Evolutionary conservation across 2,888 invertebrate species (phyloP).

Genomic region (Andricus quercusramuli): DNA sequence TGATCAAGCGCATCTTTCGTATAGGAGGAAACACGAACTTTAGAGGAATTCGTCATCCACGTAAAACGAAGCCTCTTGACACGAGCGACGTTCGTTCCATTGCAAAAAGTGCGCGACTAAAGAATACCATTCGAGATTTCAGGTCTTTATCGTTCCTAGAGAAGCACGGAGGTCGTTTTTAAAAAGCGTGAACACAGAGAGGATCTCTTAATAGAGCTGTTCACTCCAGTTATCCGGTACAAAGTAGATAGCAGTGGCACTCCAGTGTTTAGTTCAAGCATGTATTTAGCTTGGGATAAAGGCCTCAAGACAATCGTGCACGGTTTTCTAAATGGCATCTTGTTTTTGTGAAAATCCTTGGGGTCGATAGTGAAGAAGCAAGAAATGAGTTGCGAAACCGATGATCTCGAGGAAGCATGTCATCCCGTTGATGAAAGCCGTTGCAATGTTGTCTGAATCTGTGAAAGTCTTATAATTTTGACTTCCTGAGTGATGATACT

Average conservation of each 20-base stretch:
- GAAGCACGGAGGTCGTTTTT: constrained; percentile 53
- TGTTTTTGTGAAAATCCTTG: constrained; percentile 19
- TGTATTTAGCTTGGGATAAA: constrained; percentile 43
- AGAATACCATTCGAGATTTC: constrained; percentile 52
- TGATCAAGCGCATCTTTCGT: constrained; percentile 28
- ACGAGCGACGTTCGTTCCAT: constrained; percentile 39
- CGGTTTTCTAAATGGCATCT: constrained; percentile 43
- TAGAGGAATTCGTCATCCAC: constrained; percentile 13
- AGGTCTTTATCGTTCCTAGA: constrained; percentile 63
- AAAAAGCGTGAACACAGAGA: constrained; percentile 71
- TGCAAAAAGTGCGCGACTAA: constrained; percentile 61
- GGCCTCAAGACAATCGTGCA: constrained; percentile 36
- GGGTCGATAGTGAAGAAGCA: not conserved
- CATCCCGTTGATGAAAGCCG: not conserved
- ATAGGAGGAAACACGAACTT: constrained; percentile 22
- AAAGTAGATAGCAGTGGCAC: constrained; percentile 47
- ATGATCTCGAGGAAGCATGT: constrained; percentile 3
- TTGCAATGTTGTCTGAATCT: not conserved
- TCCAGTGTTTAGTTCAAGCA: constrained; percentile 66
- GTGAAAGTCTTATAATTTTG: not conserved
- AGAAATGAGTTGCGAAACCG: not conserved
- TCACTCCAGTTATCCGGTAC: constrained; percentile 66
- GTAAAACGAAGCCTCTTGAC: constrained; percentile 11
- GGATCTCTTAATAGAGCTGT: constrained; percentile 59
- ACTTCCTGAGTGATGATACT: not conserved